A percentile compares a stretch with the other conserved stretches of the same genome.
Conservation (phyloP, 2,888 invertebrate genomes). For the Thalpophila matura region DNA sequence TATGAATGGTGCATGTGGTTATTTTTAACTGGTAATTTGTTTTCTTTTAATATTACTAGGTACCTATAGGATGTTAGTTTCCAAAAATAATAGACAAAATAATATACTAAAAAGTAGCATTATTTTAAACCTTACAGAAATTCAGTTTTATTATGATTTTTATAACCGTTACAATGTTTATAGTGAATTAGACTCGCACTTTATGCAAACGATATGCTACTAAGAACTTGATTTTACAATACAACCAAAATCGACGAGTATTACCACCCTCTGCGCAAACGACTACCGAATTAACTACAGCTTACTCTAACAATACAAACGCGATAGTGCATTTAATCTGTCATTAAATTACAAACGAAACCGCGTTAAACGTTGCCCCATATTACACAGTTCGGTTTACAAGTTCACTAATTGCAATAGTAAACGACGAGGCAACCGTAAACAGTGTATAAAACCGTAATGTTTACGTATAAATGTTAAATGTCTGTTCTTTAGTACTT, state of each 20-base stretch:
- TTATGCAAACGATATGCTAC: too few species aligned
- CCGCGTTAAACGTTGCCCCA: slow-evolving; percentile 23
- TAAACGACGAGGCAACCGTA: slow-evolving; percentile 45
- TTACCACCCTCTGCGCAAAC: background rate
- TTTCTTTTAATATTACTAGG: too few species aligned
- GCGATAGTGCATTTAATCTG: slow-evolving; percentile 49
- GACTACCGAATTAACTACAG: slow-evolving; percentile 21
- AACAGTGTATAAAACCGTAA: slow-evolving; percentile 57
- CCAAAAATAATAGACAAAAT: too few species aligned
- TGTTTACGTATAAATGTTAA: slow-evolving; percentile 44
- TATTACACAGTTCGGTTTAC: slow-evolving; percentile 42
- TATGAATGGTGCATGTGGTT: too few species aligned
- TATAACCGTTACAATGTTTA: too few species aligned
- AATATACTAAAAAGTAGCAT: too few species aligned
- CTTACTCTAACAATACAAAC: slow-evolving; percentile 38
- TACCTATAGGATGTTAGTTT: too few species aligned
- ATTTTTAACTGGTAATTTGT: too few species aligned
- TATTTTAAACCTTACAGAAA: too few species aligned
- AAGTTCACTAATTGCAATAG: slow-evolving; percentile 55
- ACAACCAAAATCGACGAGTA: background rate
- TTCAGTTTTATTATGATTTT: too few species aligned
- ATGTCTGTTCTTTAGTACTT: slow-evolving; percentile 39
- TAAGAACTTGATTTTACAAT: background rate
- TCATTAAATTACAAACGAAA: slow-evolving; percentile 48
- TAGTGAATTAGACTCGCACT: too few species aligned